These are phyloP conservation scores for Haliaeetus leucogaster DNA, from an alignment of 2,113 vertebrate genomes.

Conservation along the genomic window DNA sequence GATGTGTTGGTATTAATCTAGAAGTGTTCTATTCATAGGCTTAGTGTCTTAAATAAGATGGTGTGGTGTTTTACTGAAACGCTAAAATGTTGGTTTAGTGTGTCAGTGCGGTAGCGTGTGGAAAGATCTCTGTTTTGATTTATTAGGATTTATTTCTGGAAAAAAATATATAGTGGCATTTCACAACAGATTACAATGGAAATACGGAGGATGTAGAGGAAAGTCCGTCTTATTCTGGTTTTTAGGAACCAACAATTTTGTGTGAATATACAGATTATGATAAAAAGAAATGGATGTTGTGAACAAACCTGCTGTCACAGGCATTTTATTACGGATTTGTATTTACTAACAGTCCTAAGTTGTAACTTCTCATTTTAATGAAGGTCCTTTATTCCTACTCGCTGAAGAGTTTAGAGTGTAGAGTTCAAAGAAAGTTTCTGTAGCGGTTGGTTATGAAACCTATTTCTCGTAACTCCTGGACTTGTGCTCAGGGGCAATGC, in stretches of 20 bases:
- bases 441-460: background rate
- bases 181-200: background rate
- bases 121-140: background rate
- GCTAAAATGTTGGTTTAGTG: background rate
- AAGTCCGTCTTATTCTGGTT: fast-evolving
- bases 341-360: background rate
- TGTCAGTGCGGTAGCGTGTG: background rate
- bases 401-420: background rate
- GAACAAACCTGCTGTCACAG: background rate
- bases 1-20: background rate
- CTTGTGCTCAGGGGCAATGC: background rate
- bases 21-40: background rate
- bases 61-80: background rate
- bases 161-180: background rate
- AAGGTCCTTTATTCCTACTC: background rate
- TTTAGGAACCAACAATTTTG: background rate
- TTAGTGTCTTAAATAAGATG: background rate
- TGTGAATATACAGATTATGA: background rate
- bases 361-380: background rate
- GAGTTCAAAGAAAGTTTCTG: background rate
- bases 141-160: background rate
- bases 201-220: background rate
- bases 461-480: background rate
- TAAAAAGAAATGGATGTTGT: background rate
- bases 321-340: background rate